Evolutionary conservation across 2,888 invertebrate genomes (phyloP), one percentile per base, ranked within the genome.

Genomic region (Protonemura montana): DNA sequence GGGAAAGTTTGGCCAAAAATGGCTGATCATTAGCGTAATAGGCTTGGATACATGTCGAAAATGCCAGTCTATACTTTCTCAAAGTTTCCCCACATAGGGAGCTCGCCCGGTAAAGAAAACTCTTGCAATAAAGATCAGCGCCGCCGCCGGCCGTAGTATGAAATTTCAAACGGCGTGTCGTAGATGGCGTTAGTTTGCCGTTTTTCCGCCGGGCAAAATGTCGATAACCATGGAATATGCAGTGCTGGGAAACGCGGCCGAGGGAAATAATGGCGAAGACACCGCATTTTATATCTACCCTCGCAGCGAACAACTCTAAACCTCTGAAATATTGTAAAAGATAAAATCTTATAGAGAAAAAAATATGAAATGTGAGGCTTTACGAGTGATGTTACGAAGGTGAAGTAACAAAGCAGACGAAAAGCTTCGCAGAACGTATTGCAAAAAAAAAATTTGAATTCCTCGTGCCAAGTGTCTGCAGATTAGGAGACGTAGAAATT

Each of bases 181-280:
- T n/a, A 78, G 78, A 78, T 78, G 78, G 78, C 78, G 78, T 26
- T 78, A 26, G 78, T 5, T 78, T 78, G 25, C 78, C 28, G n/a
- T 78, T 28, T 78, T 28, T 78, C 26, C 28, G 28, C 26, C 26
- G 78, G 7, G 7, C 26, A 78, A 78, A 78, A 78, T 26, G 78
- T 78, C 78, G 78, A 78, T 78, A 78, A 78, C 28, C 78, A 26
- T 59, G 59, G 59, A 21, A 59, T 21, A 59, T 21, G 21, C 59
- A 59, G 59, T 10, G 21, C 5, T 78, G 78, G 78, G 78, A 78
- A 78, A 78, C 10, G 78, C 78, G 78, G 78, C 21, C 26, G 59
- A 3, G 13, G 59, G 59, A 13, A 59, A 59, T 59, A 59, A 59
- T 59, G 59, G 59, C 59, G 59, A 59, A 59, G 59, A 59, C 59